phyloP scores from a whole-genome alignment of 2,797 vertebrate species.

The Podargus strigoides region DNA sequence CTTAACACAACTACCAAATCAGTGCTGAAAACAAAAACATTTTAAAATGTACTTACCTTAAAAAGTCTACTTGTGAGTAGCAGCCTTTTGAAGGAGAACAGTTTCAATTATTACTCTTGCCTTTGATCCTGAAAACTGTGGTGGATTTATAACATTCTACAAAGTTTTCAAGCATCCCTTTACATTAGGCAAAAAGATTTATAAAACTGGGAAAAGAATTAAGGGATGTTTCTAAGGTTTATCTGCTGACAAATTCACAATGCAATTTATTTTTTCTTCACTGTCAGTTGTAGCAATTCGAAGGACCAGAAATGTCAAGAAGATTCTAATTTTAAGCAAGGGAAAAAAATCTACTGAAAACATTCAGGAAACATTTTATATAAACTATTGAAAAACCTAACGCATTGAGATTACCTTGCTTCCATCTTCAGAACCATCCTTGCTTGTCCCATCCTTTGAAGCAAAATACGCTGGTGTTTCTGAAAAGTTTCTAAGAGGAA shows the following conservation, averaged over 20 bases:
- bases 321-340: background rate
- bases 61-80: background rate
- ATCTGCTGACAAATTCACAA: background rate
- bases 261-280: background rate
- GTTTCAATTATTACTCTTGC: background rate
- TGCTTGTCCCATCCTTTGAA: constrained; percentile 88
- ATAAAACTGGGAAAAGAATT: background rate
- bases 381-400: background rate
- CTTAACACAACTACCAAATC: background rate
- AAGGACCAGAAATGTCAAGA: background rate
- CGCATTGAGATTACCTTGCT: constrained; percentile 79
- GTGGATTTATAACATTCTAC: background rate
- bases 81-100: background rate
- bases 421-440: constrained; percentile 86
- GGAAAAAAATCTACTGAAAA: background rate
- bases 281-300: background rate
- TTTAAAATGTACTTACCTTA: background rate
- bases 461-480: constrained; percentile 86
- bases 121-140: background rate
- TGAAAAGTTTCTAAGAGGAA: constrained; percentile 84
- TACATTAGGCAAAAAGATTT: background rate
- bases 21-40: background rate
- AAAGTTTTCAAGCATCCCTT: background rate
- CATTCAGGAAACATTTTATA: background rate
- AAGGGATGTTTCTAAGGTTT: background rate